Evolutionary conservation across 2,113 vertebrate species (phyloP), one percentile per base, ranked within the genome.

Genomic region (Psittacus erithacus): DNA sequence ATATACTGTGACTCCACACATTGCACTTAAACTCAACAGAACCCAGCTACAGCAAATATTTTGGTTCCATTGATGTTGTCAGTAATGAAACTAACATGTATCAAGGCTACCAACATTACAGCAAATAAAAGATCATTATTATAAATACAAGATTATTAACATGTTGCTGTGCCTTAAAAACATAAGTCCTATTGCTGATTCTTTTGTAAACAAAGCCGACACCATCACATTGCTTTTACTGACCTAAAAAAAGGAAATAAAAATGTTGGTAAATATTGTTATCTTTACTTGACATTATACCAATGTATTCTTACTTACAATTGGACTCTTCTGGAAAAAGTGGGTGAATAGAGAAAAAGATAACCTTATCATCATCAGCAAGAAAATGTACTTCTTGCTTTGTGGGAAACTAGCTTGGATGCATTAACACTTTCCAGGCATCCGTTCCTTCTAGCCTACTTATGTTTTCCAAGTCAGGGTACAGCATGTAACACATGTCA

Each of bases 11-110:
- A 89, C 67, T 55, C 24, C 69, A 76, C n/a, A 82, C 10, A 73
- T 92, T 91, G n/a, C 27, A 39, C 41, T 96, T 94, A 65, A 93
- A 57, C 41, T 91, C 52, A 83, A 53, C 20, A 88, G 77, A 96
- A 82, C 31, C 39, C 67, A 87, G 60, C 64, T 81, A 87, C 60
- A 94, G 85, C 69, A 87, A 90, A 87, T 87, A 89, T 92, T 87
- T 94, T 88, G 24, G 60, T 27, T 92, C n/a, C 57, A 47, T 57
- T 81, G 77, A 49, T 73, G 39, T 74, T 86, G 69, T 90, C 46
- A 85, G n/a, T 28, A 80, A 23, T 17, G 35, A 78, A 87, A 93
- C 38, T 76, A 90, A 87, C 44, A 69, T 10, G 33, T 33, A 63
- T 39, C 81, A 69, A 83, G 74, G 43, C 77, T 94, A 64, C 11